These are phyloP conservation scores for Lasioglossum malachurum DNA, from an alignment of 2,888 invertebrate genomes.

Conservation along the genomic window DNA sequence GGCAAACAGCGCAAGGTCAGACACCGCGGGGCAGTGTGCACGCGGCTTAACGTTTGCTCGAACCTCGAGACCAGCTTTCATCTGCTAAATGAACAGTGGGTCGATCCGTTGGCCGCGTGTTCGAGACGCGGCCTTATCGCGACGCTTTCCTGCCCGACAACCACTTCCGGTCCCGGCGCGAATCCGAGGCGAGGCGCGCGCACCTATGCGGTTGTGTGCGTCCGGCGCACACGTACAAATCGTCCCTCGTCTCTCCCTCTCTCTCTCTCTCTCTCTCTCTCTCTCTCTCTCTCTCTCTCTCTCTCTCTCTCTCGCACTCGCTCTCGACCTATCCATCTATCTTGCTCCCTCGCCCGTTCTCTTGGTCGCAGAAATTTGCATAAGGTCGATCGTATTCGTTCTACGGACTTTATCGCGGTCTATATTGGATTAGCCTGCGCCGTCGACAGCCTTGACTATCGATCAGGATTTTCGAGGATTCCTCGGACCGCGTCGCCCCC, in stretches of 20 bases:
- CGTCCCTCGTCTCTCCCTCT: not conserved
- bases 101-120: slow-evolving; percentile 23
- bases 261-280: not conserved
- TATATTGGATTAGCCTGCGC: slow-evolving; percentile 33
- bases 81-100: slow-evolving; percentile 22
- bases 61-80: not conserved
- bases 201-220: not conserved
- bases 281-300: not conserved
- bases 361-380: slow-evolving; percentile 41
- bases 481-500: not conserved
- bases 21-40: not conserved
- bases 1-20: not conserved
- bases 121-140: slow-evolving; percentile 62
- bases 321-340: not conserved
- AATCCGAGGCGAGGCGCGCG: slow-evolving; percentile 8
- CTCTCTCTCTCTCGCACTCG: not conserved
- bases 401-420: slow-evolving; percentile 41
- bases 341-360: not conserved
- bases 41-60: not conserved
- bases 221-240: slow-evolving; percentile 12
- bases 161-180: slow-evolving; percentile 62
- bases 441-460: slow-evolving; percentile 30
- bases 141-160: slow-evolving; percentile 64
- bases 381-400: slow-evolving; percentile 55
- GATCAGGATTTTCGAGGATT: slow-evolving; percentile 49